Base-by-base conservation (phyloP, 2,113 vertebrate species). In the Gavialis gangeticus region DNA sequence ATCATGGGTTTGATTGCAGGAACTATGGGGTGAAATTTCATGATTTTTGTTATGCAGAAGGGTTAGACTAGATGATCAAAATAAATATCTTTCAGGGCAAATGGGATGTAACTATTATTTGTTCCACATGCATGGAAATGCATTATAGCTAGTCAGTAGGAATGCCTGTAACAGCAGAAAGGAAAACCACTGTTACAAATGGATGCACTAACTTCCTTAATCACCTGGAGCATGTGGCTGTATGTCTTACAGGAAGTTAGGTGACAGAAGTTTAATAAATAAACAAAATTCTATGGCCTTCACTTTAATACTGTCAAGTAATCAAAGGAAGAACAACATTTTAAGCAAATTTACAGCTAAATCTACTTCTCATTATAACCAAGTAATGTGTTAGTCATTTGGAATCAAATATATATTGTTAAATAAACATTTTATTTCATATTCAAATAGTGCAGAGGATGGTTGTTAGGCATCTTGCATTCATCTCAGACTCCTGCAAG, bases 171-270 rank as follows among this genome's bases (percentile, higher is more conserved):
- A 64, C 27, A 64, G 63, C 27, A 64, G 63, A 25, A 15, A 27
- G 63, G n/a, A 67, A n/a, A 67, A 8, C 17, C 27, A 28, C n/a
- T 67, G 64, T 69, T n/a, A 69, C 37, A 37, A 37, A 37, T 7
- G 37, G 37, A 37, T 37, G 37, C 37, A 37, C 37, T 37, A 2
- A 34, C 67, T 93, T 79, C 78, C 60, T 77, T 79, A 88, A 77
- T 71, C 75, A 80, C 27, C 85, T 56, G 25, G 89, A 84, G 79
- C 55, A 77, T 88, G 34, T 55, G 93, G 89, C 89, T 82, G 75
- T 55, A 69, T 69, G 62, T 85, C 62, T n/a, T 66, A 91, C 11
- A 84, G 78, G 28, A 94, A 90, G 85, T 22, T 27, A 25, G 10
- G 88, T 1, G 80, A 34, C 19, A 82, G 13, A 34, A 90, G 84